phyloP scores from a whole-genome alignment of 2,797 vertebrate species.

The Centropyge bicolor region DNA sequence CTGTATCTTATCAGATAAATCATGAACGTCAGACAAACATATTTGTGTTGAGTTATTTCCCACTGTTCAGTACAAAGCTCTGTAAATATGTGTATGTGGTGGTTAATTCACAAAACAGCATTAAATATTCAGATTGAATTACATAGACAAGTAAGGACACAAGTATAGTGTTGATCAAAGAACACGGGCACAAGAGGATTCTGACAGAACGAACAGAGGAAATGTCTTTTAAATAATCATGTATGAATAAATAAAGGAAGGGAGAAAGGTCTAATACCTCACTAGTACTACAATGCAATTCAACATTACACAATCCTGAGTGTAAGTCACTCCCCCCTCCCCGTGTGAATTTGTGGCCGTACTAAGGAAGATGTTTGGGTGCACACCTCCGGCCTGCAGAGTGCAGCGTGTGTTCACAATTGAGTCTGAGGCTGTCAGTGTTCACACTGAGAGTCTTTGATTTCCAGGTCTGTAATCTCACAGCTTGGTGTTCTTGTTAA shows the following conservation, averaged over 20 bases:
- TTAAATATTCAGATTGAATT: slow-evolving; percentile 4
- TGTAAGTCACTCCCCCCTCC: not conserved
- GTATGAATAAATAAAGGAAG: slow-evolving; percentile 31
- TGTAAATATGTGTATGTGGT: not conserved
- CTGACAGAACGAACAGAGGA: not conserved
- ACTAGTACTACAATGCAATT: not conserved
- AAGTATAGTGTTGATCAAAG: not conserved
- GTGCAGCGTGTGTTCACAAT: slow-evolving; percentile 39
- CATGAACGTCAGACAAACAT: not conserved
- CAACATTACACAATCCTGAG: not conserved
- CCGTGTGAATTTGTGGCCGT: not conserved
- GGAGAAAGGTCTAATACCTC: not conserved
- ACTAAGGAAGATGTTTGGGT: not conserved
- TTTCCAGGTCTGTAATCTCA: slow-evolving; percentile 51
- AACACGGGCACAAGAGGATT: not conserved
- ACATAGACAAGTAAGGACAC: not conserved
- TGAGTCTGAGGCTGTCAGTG: not conserved
- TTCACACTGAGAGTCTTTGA: slow-evolving; percentile 7
- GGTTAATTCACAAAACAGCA: not conserved
- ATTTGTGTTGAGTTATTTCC: not conserved
- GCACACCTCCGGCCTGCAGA: slow-evolving; percentile 57
- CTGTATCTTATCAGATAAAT: not conserved
- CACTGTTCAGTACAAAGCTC: not conserved
- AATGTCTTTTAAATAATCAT: slow-evolving; percentile 17
- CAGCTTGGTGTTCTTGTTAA: slow-evolving; percentile 61